Evolutionary conservation across 2,888 invertebrate species (phyloP).

Genomic region (Ectemnius continuus): DNA sequence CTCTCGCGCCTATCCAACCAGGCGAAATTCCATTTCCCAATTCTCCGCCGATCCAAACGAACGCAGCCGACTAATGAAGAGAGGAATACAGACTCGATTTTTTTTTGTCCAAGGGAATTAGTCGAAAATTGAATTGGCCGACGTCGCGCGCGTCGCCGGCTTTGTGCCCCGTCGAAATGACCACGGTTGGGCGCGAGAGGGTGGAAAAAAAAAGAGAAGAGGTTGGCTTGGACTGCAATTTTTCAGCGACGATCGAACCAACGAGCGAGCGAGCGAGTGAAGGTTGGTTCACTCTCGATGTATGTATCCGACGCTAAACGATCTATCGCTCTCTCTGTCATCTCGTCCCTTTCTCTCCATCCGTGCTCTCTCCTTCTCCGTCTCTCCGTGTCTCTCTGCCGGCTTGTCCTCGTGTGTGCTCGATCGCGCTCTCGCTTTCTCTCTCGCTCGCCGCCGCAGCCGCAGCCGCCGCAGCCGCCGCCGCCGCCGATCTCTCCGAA

Average conservation of each 20-base stretch:
- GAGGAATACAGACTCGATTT: background rate
- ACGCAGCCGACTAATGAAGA: slow-evolving; percentile 5
- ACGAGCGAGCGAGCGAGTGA: slow-evolving; percentile 28
- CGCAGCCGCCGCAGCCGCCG: slow-evolving; percentile 15
- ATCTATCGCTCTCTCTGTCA: slow-evolving; percentile 29
- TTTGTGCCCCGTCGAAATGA: slow-evolving; percentile 1
- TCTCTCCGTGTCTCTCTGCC: slow-evolving; percentile 16
- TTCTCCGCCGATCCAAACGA: background rate
- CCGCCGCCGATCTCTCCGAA: slow-evolving; percentile 59
- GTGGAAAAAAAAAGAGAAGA: slow-evolving; percentile 4
- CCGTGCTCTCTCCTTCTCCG: slow-evolving; percentile 27
- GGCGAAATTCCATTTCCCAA: background rate
- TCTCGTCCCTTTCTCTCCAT: slow-evolving; percentile 8
- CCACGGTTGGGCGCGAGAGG: background rate
- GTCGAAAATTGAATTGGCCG: slow-evolving; percentile 11
- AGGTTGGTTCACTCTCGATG: too few relatives aligned
- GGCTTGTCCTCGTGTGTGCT: too few relatives aligned
- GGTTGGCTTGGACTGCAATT: slow-evolving; percentile 32
- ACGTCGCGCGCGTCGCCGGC: slow-evolving; percentile 1
- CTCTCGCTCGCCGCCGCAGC: slow-evolving; percentile 28
- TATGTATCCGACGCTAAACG: slow-evolving; percentile 46
- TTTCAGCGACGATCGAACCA: slow-evolving; percentile 45
- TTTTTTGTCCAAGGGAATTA: background rate
- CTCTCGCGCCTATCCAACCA: background rate
- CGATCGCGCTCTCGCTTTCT: slow-evolving; percentile 30